phyloP scores from a whole-genome alignment of 1,140 invertebrate species.

The Drosophila kurseongensis region DNA sequence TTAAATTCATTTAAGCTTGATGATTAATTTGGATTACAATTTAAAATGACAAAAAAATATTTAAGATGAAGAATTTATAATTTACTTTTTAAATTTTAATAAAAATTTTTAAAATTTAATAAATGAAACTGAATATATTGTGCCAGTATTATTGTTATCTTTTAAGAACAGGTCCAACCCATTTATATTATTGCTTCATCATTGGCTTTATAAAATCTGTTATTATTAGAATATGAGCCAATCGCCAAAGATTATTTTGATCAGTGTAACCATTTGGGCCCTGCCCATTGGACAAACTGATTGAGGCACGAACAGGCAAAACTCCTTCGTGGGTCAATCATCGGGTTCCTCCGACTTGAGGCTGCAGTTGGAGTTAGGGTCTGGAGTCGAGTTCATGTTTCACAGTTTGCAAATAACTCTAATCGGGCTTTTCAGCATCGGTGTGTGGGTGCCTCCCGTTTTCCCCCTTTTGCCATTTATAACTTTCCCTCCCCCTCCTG shows the following conservation, averaged over 20 bases:
- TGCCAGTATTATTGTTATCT: too few species aligned
- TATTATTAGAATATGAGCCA: too few species aligned
- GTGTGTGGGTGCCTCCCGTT: conserved; percentile 28
- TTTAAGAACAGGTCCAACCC: too few species aligned
- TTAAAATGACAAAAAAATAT: too few species aligned
- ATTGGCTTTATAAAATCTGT: too few species aligned
- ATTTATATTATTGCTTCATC: too few species aligned
- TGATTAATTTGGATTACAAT: too few species aligned
- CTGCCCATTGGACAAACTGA: conserved; percentile 65
- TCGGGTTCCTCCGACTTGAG: conserved; percentile 26
- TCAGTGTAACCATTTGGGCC: conserved; percentile 16
- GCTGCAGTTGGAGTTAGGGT: conserved; percentile 13
- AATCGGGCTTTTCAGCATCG: conserved; percentile 35
- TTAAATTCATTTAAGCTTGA: too few species aligned
- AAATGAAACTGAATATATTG: too few species aligned
- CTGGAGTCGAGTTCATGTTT: conserved; percentile 61
- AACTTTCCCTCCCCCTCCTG: conserved; percentile 1
- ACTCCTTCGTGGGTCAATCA: conserved; percentile 66
- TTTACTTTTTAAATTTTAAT: too few species aligned
- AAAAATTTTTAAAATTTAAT: too few species aligned
- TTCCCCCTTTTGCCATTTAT: not conserved
- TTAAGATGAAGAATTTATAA: too few species aligned
- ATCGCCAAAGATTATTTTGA: not conserved
- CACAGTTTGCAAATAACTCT: conserved; percentile 58
- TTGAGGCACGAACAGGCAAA: conserved; percentile 63